Evolutionary conservation across 2,888 invertebrate genomes (phyloP).

Genomic region (Philonicus albiceps): DNA sequence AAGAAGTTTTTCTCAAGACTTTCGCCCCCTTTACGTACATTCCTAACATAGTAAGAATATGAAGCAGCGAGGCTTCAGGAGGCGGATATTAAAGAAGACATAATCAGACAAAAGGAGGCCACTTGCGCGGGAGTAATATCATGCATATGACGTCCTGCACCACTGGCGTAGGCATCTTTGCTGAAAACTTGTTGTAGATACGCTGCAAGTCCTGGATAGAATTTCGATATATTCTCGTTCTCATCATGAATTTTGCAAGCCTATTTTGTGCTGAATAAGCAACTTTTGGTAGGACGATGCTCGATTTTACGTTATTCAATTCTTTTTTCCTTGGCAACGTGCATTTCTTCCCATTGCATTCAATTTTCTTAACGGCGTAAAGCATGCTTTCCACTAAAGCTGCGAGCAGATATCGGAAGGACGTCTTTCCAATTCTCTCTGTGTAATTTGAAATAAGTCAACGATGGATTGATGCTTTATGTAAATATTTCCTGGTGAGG

Average conservation of each 20-base stretch:
- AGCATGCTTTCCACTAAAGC: background rate
- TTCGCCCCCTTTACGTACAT: background rate
- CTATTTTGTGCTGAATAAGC: background rate
- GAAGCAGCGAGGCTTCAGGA: background rate
- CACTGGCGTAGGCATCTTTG: background rate
- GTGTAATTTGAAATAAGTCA: background rate
- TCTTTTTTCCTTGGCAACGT: background rate
- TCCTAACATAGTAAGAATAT: background rate
- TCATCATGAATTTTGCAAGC: background rate
- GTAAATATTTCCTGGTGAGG: background rate
- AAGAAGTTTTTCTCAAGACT: background rate
- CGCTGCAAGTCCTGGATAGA: background rate
- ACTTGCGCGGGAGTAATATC: background rate
- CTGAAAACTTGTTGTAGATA: background rate
- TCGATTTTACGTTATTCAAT: conserved; percentile 1
- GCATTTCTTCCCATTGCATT: conserved; percentile 3
- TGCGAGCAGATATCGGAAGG: background rate
- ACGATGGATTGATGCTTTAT: background rate
- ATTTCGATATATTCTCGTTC: background rate
- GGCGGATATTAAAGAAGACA: background rate
- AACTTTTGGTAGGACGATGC: conserved; percentile 3
- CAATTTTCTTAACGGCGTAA: background rate
- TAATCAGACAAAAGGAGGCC: conserved; percentile 18
- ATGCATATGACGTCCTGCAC: background rate
- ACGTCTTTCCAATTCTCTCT: background rate